These are phyloP conservation scores for Lacerta agilis DNA, from an alignment of 2,797 vertebrate genomes.

Conservation along the genomic window DNA sequence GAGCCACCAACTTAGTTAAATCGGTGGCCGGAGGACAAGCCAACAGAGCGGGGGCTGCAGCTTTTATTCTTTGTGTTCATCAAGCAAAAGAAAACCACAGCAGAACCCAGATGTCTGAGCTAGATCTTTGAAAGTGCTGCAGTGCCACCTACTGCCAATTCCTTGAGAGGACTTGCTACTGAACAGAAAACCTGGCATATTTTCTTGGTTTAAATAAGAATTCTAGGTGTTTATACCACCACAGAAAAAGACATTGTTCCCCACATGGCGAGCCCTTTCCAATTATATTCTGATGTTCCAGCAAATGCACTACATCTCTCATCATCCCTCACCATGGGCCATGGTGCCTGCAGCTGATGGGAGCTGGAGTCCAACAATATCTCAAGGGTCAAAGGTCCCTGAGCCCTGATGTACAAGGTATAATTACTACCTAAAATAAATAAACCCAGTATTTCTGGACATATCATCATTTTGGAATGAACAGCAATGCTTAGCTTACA, in stretches of 20 bases:
- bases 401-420: neutral
- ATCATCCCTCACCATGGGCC: neutral
- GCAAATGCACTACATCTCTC: neutral
- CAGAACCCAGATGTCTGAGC: neutral
- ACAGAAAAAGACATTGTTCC: neutral
- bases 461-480: neutral
- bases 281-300: neutral
- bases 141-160: slow-evolving; percentile 64
- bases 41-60: neutral
- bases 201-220: neutral
- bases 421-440: neutral
- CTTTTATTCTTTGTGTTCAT: neutral
- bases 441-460: neutral
- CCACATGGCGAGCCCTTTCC: neutral
- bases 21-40: slow-evolving; percentile 37
- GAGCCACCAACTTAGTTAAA: slow-evolving; percentile 41
- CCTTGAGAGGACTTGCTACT: neutral
- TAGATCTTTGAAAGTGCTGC: slow-evolving; percentile 28
- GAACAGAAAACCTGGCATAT: neutral
- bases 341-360: neutral
- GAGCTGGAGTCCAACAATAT: neutral
- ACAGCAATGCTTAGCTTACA: neutral
- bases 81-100: neutral
- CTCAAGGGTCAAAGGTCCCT: neutral
- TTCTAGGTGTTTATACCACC: neutral